phyloP scores from a whole-genome alignment of 2,113 vertebrate species.

The Bubo blakistoni region DNA sequence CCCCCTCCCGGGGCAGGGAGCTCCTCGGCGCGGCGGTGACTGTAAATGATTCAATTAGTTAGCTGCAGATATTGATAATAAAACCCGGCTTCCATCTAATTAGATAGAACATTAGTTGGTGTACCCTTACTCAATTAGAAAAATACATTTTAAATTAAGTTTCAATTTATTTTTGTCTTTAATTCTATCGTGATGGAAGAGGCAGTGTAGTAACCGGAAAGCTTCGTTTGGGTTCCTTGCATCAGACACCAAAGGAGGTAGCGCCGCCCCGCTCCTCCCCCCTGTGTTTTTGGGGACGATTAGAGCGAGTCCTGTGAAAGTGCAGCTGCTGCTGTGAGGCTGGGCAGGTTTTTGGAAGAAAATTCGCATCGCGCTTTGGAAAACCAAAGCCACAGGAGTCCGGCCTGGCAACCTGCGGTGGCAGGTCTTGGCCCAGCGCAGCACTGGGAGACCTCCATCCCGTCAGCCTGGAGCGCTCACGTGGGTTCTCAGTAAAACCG shows the following conservation, averaged over 20 bases:
- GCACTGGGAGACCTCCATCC: accelerated
- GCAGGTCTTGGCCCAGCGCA: too few relatives aligned
- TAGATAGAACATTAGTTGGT: background rate
- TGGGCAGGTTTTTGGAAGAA: background rate
- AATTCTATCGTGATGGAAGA: background rate
- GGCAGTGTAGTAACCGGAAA: too few relatives aligned
- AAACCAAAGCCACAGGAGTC: accelerated
- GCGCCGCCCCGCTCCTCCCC: accelerated
- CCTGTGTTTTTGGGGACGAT: accelerated
- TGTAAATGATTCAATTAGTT: background rate
- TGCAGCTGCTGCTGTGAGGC: too few relatives aligned
- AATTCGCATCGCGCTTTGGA: background rate
- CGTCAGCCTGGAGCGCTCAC: accelerated
- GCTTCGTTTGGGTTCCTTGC: background rate
- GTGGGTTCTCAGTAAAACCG: accelerated
- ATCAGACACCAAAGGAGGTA: accelerated
- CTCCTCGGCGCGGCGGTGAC: background rate
- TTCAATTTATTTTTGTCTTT: background rate
- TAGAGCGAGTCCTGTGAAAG: accelerated
- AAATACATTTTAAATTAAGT: background rate
- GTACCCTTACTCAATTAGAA: background rate
- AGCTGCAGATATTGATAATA: background rate
- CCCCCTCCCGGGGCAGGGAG: background rate
- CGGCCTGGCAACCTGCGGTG: background rate
- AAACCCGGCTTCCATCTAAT: background rate